Percentiles rank a stretch among this genome's conserved stretches.
Evolutionary conservation across 2,797 vertebrate genomes (phyloP).

Genomic region (Poeciliopsis gracilis): DNA sequence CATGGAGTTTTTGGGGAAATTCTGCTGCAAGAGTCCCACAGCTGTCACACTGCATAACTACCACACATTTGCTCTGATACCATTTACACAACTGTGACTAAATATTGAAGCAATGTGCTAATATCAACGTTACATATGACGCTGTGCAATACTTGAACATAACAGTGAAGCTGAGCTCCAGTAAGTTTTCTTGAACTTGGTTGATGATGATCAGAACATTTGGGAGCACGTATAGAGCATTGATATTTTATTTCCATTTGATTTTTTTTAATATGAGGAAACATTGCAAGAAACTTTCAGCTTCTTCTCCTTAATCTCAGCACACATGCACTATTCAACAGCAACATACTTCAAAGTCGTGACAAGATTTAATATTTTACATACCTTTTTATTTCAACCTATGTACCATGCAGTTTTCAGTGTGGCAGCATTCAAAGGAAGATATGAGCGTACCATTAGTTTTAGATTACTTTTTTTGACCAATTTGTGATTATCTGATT

Average conservation of each 20-base stretch:
- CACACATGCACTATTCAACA: neutral
- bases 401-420: neutral
- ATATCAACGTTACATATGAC: neutral
- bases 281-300: neutral
- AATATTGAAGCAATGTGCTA: neutral
- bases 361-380: neutral
- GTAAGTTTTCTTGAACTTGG: neutral
- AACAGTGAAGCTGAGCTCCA: neutral
- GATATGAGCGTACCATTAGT: neutral
- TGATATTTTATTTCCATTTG: neutral
- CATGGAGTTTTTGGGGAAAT: neutral
- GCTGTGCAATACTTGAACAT: neutral
- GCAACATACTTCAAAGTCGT: neutral
- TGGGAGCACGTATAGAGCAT: neutral
- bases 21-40: neutral
- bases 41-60: neutral
- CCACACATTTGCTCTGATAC: neutral
- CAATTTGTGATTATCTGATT: neutral
- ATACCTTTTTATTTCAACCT: neutral
- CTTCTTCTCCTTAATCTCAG: neutral
- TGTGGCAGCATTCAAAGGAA: neutral
- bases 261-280: neutral
- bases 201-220: neutral
- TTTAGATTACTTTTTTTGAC: neutral
- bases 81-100: neutral